Conservation (phyloP, 2,797 vertebrate genomes). For the Monodelphis domestica region DNA sequence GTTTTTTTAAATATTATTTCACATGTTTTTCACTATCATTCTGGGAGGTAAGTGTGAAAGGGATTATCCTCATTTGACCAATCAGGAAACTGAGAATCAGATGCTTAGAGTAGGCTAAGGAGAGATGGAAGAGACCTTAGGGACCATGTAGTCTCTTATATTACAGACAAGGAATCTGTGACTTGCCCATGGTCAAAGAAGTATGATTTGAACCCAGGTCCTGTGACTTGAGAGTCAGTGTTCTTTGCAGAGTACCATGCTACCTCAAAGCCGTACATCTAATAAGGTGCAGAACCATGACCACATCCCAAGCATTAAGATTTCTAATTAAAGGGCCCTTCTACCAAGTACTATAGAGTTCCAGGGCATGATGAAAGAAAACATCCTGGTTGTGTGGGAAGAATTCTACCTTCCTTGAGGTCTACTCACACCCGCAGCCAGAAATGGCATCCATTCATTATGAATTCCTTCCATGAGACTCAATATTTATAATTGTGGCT, state of each 20-base stretch:
- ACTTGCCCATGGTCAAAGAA: background rate
- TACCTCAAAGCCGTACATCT: background rate
- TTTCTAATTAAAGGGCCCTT: background rate
- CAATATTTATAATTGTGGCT: constrained; percentile 20
- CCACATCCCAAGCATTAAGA: background rate
- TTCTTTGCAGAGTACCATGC: background rate
- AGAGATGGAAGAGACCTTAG: background rate
- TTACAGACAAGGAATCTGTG: background rate
- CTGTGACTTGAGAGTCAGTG: background rate
- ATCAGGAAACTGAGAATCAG: background rate
- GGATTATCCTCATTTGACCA: background rate
- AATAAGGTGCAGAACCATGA: background rate
- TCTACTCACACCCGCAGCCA: background rate
- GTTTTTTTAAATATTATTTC: background rate
- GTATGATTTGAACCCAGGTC: background rate
- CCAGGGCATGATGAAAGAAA: background rate
- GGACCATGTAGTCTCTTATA: background rate
- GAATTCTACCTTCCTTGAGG: background rate
- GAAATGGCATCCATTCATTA: constrained; percentile 19
- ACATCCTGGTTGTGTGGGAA: background rate
- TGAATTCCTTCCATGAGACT: background rate
- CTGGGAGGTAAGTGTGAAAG: background rate
- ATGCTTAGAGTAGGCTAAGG: background rate
- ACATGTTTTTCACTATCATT: background rate
- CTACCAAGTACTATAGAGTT: background rate